These are phyloP conservation scores for Ceratosolen solmsi DNA, from an alignment of 1,140 invertebrate genomes.

Conservation along the genomic window DNA sequence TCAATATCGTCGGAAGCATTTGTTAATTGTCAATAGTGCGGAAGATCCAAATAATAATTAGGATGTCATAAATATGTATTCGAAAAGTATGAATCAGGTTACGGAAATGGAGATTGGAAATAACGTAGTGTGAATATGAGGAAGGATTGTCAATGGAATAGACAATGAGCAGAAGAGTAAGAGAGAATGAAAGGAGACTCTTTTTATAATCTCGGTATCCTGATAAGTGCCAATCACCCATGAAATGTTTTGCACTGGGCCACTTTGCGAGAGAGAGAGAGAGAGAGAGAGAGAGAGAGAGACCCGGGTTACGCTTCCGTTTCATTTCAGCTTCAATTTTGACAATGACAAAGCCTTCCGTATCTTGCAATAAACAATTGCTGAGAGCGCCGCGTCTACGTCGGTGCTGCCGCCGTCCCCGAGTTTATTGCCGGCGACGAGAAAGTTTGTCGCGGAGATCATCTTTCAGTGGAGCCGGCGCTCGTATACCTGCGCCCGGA, in stretches of 20 bases:
- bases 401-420: slow-evolving; percentile 32
- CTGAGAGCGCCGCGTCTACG: slow-evolving; percentile 36
- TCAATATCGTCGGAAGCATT: too few species aligned
- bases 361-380: slow-evolving; percentile 51
- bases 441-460: slow-evolving; percentile 55
- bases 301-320: neutral
- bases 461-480: slow-evolving; percentile 19
- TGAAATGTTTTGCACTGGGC: neutral
- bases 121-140: neutral
- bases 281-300: neutral
- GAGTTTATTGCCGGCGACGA: slow-evolving; percentile 53
- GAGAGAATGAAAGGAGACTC: too few species aligned
- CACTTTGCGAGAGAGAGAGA: neutral
- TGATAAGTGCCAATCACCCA: neutral
- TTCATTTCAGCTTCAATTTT: neutral
- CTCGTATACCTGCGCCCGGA: neutral
- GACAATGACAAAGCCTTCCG: neutral
- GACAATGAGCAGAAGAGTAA: too few species aligned
- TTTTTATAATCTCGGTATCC: too few species aligned
- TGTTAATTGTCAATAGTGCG: too few species aligned
- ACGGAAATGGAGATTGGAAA: neutral
- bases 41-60: too few species aligned
- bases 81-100: too few species aligned
- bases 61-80: too few species aligned
- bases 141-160: too few species aligned